A percentile compares a stretch with the other conserved stretches of the same genome.
phyloP scores from a whole-genome alignment of 1,140 invertebrate genomes.

The Orius insidiosus region DNA sequence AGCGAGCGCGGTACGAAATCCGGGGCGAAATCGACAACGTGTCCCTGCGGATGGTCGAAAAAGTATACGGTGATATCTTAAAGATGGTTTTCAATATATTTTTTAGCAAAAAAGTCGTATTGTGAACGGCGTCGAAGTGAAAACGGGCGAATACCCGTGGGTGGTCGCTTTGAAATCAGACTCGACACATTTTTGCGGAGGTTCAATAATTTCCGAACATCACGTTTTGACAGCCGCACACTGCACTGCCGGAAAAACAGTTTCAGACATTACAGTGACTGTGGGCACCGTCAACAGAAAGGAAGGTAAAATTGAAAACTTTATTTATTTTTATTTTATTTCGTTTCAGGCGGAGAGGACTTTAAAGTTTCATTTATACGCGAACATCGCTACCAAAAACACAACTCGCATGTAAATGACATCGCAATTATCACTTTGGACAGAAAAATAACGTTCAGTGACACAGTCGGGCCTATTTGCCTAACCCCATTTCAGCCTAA shows the following conservation, averaged over 20 bases:
- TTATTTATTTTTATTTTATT: too few relatives aligned
- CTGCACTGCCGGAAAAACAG: slow-evolving; percentile 17
- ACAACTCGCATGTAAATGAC: too few relatives aligned
- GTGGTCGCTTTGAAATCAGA: slow-evolving; percentile 6
- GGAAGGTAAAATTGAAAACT: too few relatives aligned
- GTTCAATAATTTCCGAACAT: slow-evolving; percentile 24
- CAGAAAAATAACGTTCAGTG: too few relatives aligned
- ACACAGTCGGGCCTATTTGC: too few relatives aligned
- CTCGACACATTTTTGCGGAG: slow-evolving; percentile 26
- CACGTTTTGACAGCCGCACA: slow-evolving; percentile 28
- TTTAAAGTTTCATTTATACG: too few relatives aligned
- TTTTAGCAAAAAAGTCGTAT: slow-evolving; percentile 29
- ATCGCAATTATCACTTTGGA: too few relatives aligned
- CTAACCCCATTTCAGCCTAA: too few relatives aligned
- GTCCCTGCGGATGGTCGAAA: slow-evolving; percentile 5
- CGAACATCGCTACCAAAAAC: too few relatives aligned
- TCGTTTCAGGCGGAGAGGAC: too few relatives aligned
- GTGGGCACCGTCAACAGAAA: background rate
- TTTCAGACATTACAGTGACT: slow-evolving; percentile 1
- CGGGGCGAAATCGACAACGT: background rate
- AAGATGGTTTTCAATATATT: background rate
- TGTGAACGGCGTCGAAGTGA: slow-evolving; percentile 38
- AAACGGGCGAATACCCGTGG: slow-evolving; percentile 34
- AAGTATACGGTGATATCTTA: slow-evolving; percentile 4
- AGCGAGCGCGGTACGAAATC: slow-evolving; percentile 1